Conservation (phyloP, 2,888 invertebrate species). For the Operophtera brumata region DNA sequence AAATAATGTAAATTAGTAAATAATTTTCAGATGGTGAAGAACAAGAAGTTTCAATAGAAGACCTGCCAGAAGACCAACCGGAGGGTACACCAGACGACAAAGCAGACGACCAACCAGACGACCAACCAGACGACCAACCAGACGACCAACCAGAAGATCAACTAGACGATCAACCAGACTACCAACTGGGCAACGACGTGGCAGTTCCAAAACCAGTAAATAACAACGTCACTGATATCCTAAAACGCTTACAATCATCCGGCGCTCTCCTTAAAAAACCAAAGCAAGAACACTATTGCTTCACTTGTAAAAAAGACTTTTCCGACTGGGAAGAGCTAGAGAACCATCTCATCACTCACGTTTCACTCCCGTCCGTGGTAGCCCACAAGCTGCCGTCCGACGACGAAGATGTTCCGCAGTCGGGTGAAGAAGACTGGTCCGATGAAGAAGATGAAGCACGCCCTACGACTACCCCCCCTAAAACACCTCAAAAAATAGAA, state of each 20-base stretch:
- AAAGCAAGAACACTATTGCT: constrained; percentile 68
- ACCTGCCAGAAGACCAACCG: constrained; percentile 31
- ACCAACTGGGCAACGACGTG: background rate
- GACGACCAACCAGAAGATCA: no score
- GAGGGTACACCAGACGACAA: background rate
- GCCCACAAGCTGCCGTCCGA: constrained; percentile 77
- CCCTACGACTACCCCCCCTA: constrained; percentile 32
- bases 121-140: no score
- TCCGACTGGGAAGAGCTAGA: constrained; percentile 68
- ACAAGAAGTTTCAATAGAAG: constrained; percentile 44
- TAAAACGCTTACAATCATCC: constrained; percentile 63
- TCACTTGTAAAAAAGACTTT: constrained; percentile 77
- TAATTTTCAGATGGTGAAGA: constrained; percentile 46
- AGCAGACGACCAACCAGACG: constrained; percentile 1
- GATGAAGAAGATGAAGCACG: constrained; percentile 67
- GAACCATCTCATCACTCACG: constrained; percentile 78
- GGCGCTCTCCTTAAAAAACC: constrained; percentile 66
- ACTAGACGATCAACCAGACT: constrained; percentile 1
- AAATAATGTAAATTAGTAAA: no score
- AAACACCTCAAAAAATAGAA: constrained; percentile 68
- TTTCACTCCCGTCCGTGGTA: constrained; percentile 76
- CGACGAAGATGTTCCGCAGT: constrained; percentile 67
- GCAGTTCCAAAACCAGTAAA: constrained; percentile 31
- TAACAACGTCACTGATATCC: constrained; percentile 57
- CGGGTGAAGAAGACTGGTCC: constrained; percentile 72